phyloP scores from a whole-genome alignment of 2,797 vertebrate genomes.

The Sternotherus odoratus region DNA sequence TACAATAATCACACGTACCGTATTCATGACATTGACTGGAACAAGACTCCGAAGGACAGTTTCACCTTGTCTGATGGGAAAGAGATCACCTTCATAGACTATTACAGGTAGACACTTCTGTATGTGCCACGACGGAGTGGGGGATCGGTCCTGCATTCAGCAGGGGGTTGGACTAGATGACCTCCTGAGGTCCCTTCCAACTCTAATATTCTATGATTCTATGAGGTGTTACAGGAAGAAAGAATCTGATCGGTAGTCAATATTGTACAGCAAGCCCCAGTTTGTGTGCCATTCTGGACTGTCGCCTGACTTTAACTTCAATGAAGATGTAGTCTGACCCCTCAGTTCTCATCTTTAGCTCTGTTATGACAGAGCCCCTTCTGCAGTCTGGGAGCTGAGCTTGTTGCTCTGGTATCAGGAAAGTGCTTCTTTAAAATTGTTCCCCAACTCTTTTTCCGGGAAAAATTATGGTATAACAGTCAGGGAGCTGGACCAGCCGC shows the following conservation, averaged over 20 bases:
- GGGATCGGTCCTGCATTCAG: no score
- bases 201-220: no score
- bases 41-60: conserved; percentile 89
- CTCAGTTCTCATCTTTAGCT: not conserved
- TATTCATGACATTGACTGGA: conserved; percentile 92
- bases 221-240: not conserved
- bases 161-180: no score
- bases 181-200: no score
- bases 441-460: conserved; percentile 73
- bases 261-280: not conserved
- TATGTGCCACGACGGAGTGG: not conserved
- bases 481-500: conserved; percentile 90
- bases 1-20: conserved; percentile 96
- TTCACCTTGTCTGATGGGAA: conserved; percentile 89
- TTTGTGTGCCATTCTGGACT: not conserved
- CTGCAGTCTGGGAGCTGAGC: not conserved
- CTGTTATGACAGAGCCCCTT: not conserved
- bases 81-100: conserved; percentile 88
- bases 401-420: not conserved
- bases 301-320: not conserved
- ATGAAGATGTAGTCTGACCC: not conserved
- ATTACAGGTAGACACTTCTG: conserved; percentile 88
- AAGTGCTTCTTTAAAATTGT: not conserved
- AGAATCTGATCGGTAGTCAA: not conserved
- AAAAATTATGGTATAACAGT: conserved; percentile 92